phyloP scores from a whole-genome alignment of 2,113 vertebrate genomes.

The Callithrix jacchus region DNA sequence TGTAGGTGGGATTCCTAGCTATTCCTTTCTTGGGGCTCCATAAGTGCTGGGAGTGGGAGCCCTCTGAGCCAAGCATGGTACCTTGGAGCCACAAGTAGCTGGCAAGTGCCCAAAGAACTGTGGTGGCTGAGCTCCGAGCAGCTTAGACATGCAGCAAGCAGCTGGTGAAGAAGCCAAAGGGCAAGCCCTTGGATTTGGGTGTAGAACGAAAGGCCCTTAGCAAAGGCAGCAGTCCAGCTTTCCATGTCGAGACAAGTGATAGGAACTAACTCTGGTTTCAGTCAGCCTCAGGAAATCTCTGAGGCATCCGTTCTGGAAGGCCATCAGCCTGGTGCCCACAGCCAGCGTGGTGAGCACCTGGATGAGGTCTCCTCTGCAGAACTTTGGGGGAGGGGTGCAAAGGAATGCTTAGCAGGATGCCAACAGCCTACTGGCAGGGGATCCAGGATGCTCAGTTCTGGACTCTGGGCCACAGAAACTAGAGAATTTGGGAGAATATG shows the following conservation, averaged over 20 bases:
- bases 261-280: not conserved
- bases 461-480: not conserved
- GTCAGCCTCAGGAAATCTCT: accelerated
- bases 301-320: accelerated
- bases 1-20: not conserved
- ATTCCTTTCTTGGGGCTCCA: not conserved
- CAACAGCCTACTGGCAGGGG: not conserved
- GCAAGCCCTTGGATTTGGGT: not conserved
- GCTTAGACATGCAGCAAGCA: not conserved
- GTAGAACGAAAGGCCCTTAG: not conserved
- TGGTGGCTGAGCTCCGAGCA: not conserved
- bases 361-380: not conserved
- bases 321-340: not conserved
- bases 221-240: not conserved
- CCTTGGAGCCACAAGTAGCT: no score
- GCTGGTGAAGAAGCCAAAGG: not conserved
- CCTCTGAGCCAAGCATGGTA: not conserved
- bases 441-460: not conserved
- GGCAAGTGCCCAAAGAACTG: accelerated
- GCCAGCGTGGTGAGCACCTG: not conserved
- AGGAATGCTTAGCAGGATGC: not conserved
- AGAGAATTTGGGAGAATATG: not conserved
- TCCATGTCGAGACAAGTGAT: accelerated
- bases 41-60: not conserved
- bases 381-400: not conserved